A percentile compares a stretch with the other conserved stretches of the same genome.
Conservation (phyloP, 2,888 invertebrate species). For the Ochropacha duplaris region DNA sequence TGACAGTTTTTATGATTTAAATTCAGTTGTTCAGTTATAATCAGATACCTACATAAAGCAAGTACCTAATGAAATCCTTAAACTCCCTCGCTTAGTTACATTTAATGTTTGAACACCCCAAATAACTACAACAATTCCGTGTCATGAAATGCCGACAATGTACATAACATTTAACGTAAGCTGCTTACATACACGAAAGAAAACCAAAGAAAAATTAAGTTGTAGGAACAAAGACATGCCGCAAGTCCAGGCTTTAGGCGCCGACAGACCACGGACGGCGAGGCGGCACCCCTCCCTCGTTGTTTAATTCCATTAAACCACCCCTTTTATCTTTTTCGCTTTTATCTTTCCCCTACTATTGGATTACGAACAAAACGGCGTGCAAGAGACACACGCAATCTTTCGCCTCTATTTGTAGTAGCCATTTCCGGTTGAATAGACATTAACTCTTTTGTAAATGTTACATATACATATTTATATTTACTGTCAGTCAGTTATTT, state of each 20-base stretch:
- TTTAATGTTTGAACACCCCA: background rate
- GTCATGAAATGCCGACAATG: background rate
- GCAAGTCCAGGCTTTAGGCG: constrained; percentile 70
- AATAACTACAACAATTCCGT: background rate
- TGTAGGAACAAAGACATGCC: constrained; percentile 72
- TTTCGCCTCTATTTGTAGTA: constrained; percentile 59
- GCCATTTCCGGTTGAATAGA: constrained; percentile 39
- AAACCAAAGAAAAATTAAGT: constrained; percentile 47
- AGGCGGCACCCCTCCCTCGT: constrained; percentile 43
- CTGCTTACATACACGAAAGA: constrained; percentile 20
- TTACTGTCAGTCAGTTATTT: background rate
- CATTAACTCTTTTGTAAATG: constrained; percentile 31
- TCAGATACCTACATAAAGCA: too few species aligned
- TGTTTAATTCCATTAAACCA: constrained; percentile 82
- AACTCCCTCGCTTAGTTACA: background rate
- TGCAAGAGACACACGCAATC: constrained; percentile 77
- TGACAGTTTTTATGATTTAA: background rate
- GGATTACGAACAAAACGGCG: constrained; percentile 78
- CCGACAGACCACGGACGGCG: constrained; percentile 30
- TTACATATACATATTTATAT: background rate
- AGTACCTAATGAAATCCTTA: too few species aligned
- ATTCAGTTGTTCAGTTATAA: too few species aligned
- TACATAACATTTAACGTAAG: constrained; percentile 7
- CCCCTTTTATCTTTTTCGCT: constrained; percentile 80
- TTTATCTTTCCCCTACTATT: constrained; percentile 78